These are phyloP conservation scores for Cynopterus sphinx DNA, from an alignment of 2,797 vertebrate genomes.

Conservation along the genomic window DNA sequence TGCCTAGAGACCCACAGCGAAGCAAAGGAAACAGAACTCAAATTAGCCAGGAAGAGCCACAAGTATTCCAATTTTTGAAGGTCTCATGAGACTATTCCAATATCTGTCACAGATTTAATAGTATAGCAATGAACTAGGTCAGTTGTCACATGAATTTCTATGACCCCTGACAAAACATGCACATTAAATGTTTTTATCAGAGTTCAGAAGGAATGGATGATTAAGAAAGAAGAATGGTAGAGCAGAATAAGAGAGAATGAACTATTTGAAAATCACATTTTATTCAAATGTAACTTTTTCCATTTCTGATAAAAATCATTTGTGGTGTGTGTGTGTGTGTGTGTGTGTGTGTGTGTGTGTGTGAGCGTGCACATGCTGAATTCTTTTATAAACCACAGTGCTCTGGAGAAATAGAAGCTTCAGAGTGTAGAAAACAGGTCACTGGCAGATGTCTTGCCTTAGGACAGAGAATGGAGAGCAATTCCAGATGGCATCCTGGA, in stretches of 20 bases:
- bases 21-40: background rate
- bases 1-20: background rate
- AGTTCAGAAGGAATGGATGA: background rate
- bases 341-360: background rate
- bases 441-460: conserved; percentile 42
- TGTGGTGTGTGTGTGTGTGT: background rate
- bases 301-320: conserved; percentile 18
- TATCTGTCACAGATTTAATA: background rate
- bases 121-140: background rate
- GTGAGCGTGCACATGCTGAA: background rate
- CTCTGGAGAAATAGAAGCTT: background rate
- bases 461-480: conserved; percentile 34
- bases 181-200: background rate
- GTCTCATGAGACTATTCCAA: background rate
- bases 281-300: background rate
- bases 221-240: background rate
- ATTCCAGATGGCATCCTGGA: conserved; percentile 22
- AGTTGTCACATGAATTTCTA: background rate
- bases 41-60: background rate
- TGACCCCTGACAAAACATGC: background rate
- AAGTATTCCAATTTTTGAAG: background rate
- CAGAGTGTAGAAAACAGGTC: conserved; percentile 28
- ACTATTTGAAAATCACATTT: background rate
- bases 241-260: background rate
- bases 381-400: background rate